Conservation (phyloP, 2,113 vertebrate genomes). For the Anthoscopus minutus region DNA sequence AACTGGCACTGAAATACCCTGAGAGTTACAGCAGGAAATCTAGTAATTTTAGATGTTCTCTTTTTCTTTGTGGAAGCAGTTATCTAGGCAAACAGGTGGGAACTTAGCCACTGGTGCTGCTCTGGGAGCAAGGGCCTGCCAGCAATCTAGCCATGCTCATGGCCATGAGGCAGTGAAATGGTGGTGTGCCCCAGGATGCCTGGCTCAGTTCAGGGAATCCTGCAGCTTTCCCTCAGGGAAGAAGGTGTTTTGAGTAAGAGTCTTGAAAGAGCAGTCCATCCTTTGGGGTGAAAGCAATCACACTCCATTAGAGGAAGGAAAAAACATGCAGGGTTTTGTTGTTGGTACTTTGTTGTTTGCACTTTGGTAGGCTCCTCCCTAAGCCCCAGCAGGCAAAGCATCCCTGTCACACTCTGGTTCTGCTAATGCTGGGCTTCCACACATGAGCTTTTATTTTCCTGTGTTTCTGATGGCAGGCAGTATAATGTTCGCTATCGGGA, state of each 20-base stretch:
- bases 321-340: neutral
- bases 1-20: neutral
- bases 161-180: too few species aligned
- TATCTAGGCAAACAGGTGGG: neutral
- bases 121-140: neutral
- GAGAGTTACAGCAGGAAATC: neutral
- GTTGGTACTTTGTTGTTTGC: neutral
- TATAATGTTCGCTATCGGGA: slow-evolving; percentile 90
- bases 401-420: neutral
- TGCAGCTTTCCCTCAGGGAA: fast-evolving
- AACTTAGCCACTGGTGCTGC: fast-evolving
- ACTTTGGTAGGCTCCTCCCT: neutral
- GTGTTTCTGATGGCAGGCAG: slow-evolving; percentile 67
- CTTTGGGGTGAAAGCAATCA: neutral
- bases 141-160: fast-evolving
- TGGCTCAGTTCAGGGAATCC: neutral
- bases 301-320: neutral
- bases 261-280: neutral
- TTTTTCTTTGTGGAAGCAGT: neutral
- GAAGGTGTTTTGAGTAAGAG: neutral
- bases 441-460: fast-evolving
- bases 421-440: neutral
- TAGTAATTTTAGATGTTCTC: neutral
- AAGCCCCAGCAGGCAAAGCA: neutral
- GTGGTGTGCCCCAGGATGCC: fast-evolving